Evolutionary conservation across 2,888 invertebrate species (phyloP).

Genomic region (Xestia sexstrigata): DNA sequence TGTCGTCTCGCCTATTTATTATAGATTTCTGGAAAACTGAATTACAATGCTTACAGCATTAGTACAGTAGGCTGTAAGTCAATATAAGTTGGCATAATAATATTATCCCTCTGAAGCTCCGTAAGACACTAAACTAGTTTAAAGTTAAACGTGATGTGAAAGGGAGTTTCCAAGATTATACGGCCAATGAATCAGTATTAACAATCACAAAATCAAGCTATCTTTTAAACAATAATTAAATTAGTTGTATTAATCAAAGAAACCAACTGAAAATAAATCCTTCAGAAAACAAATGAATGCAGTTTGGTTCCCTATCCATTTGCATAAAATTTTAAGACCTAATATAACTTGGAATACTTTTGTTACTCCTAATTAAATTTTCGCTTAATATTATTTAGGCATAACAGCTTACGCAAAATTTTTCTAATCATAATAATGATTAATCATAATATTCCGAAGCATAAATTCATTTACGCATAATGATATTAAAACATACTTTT

Average conservation of each 20-base stretch:
- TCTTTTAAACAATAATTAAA: not conserved
- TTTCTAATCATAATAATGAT: too few species aligned
- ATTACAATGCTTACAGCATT: not conserved
- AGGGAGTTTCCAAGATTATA: too few species aligned
- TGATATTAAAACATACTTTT: too few species aligned
- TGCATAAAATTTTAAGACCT: too few species aligned
- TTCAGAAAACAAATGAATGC: constrained; percentile 6
- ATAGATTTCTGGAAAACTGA: not conserved
- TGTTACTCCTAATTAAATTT: too few species aligned
- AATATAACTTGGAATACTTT: too few species aligned
- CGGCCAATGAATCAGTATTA: not conserved
- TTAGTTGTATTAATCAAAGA: not conserved
- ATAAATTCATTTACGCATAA: too few species aligned
- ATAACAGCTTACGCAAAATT: too few species aligned
- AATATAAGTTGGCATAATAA: not conserved
- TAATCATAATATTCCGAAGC: too few species aligned
- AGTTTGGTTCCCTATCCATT: not conserved
- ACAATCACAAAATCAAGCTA: too few species aligned
- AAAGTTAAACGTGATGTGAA: not conserved
- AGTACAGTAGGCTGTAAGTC: not conserved
- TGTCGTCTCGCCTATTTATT: too few species aligned
- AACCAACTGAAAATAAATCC: not conserved
- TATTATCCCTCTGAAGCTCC: not conserved
- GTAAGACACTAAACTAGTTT: not conserved
- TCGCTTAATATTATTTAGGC: too few species aligned